Conservation (phyloP, 2,888 invertebrate species). For the Hetaerina titia region DNA sequence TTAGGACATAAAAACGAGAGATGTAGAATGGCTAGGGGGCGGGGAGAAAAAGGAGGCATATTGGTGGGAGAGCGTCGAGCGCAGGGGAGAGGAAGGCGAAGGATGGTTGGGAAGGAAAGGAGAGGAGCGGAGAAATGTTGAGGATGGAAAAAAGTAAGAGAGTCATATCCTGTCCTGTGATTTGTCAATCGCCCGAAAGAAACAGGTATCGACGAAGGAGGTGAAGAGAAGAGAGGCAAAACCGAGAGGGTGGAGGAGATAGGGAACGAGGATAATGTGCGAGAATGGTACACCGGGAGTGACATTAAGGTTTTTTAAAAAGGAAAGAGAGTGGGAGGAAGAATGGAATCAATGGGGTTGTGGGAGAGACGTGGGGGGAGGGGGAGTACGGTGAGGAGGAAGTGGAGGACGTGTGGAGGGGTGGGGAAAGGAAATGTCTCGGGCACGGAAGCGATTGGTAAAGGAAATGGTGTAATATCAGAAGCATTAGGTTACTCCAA, state of each 20-base stretch:
- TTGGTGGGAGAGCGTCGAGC: background rate
- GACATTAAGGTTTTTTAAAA: no score
- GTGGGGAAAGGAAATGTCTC: no score
- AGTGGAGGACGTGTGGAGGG: background rate
- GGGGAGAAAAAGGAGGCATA: background rate
- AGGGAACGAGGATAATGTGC: background rate
- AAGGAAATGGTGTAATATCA: no score
- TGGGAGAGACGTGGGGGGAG: background rate
- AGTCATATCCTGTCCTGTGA: background rate
- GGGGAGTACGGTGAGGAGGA: background rate
- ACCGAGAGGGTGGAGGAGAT: background rate
- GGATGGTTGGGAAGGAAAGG: background rate
- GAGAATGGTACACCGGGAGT: no score
- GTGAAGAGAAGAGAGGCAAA: background rate
- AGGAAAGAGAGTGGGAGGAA: no score
- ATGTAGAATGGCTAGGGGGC: background rate
- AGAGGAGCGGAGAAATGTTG: background rate
- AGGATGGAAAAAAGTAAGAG: background rate
- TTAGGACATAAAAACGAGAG: no score
- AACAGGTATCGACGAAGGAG: background rate
- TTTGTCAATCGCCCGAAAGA: no score
- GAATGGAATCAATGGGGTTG: background rate
- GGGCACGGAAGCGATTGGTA: no score
- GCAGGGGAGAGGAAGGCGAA: background rate
- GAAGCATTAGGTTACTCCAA: no score